These are phyloP conservation scores for Pterostichus madidus DNA, from an alignment of 2,888 invertebrate species.

Conservation along the genomic window DNA sequence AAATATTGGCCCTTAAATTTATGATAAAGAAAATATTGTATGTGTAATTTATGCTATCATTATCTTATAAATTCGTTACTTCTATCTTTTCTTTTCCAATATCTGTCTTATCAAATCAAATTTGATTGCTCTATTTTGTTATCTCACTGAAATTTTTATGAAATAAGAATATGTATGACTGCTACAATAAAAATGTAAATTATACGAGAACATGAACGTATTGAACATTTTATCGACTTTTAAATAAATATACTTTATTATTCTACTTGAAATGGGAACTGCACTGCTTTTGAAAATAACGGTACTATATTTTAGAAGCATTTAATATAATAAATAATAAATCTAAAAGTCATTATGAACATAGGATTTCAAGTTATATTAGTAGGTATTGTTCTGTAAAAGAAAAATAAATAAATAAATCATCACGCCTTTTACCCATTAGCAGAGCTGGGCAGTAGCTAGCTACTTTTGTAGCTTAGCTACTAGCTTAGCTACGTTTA, in stretches of 20 bases:
- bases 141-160: neutral
- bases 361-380: no score
- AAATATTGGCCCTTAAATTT: conserved; percentile 52
- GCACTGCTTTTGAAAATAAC: no score
- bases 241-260: neutral
- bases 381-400: no score
- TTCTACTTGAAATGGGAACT: neutral
- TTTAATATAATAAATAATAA: no score
- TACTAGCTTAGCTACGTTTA: no score
- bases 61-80: conserved; percentile 52
- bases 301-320: no score
- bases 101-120: conserved; percentile 21
- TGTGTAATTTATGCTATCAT: conserved; percentile 23
- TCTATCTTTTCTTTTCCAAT: conserved; percentile 36
- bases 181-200: conserved; percentile 6
- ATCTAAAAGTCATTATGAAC: no score
- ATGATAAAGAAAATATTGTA: conserved; percentile 50
- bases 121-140: conserved; percentile 33
- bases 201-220: neutral
- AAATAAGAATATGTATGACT: conserved; percentile 1
- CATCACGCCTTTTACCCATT: no score
- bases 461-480: no score
- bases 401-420: no score
- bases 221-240: neutral
- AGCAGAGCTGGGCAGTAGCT: no score